These are phyloP conservation scores for Galagoides demidoff DNA, from an alignment of 2,797 vertebrate species.

Conservation along the genomic window DNA sequence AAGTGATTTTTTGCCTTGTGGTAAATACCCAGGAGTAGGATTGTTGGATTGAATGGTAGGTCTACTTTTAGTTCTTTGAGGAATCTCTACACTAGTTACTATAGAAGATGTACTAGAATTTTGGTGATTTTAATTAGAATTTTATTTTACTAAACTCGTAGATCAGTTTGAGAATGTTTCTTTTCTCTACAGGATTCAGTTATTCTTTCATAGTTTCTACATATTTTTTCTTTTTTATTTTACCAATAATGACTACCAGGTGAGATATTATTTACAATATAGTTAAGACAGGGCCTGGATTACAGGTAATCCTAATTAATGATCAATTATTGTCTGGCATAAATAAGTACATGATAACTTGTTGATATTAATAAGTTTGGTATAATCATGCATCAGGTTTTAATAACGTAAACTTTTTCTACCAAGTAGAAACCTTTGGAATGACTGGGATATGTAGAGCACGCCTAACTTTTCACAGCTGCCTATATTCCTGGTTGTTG, in stretches of 20 bases:
- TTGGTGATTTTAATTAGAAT: neutral
- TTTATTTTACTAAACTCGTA: neutral
- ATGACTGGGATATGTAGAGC: neutral
- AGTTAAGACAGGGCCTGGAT: neutral
- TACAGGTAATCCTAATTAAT: neutral
- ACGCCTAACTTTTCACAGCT: neutral
- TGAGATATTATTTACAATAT: neutral
- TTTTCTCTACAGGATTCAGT: neutral
- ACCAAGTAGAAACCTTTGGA: neutral
- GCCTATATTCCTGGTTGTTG: neutral
- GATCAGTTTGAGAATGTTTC: neutral
- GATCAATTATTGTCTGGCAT: neutral
- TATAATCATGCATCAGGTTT: neutral
- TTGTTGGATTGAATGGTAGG: no score
- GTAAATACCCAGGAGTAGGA: no score
- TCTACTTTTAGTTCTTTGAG: no score
- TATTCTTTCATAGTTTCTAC: neutral
- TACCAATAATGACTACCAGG: neutral
- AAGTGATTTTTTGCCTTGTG: no score
- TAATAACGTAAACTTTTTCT: neutral
- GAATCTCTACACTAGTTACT: no score
- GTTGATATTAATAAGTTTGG: neutral
- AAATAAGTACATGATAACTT: neutral
- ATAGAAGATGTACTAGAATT: no score
- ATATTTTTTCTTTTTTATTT: neutral